phyloP scores from a whole-genome alignment of 2,888 invertebrate genomes.

The Trichacis sp. region DNA sequence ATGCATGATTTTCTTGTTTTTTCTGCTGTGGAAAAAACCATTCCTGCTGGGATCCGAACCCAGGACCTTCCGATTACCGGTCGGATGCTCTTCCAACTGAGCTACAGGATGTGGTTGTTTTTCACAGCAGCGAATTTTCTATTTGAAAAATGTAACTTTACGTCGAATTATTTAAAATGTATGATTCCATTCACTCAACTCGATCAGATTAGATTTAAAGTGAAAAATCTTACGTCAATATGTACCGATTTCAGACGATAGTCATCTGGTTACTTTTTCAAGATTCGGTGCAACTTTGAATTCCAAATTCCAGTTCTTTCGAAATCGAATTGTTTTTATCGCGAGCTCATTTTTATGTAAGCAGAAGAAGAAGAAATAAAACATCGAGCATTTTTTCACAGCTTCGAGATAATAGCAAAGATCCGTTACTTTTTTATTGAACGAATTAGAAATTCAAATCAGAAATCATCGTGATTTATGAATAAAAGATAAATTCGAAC shows the following conservation, averaged over 20 bases:
- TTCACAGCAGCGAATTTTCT: too few species aligned
- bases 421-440: neutral
- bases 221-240: too few species aligned
- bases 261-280: neutral
- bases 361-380: neutral
- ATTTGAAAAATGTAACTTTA: too few species aligned
- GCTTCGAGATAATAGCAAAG: constrained; percentile 1
- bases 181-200: too few species aligned
- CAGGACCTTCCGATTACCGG: too few species aligned
- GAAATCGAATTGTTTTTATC: neutral
- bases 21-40: too few species aligned
- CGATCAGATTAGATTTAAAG: too few species aligned
- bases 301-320: neutral
- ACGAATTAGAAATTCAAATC: constrained; percentile 1
- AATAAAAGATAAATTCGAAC: constrained; percentile 5
- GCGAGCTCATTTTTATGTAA: neutral
- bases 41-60: too few species aligned
- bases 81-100: too few species aligned
- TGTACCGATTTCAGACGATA: too few species aligned
- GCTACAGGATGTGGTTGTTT: too few species aligned
- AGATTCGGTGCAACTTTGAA: neutral
- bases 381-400: neutral
- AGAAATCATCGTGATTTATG: constrained; percentile 2
- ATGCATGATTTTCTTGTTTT: constrained; percentile 2
- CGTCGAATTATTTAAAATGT: too few species aligned